Percentiles rank a stretch among this genome's conserved stretches.
phyloP scores from a whole-genome alignment of 2,113 vertebrate genomes.

The Gymnorhina tibicen region DNA sequence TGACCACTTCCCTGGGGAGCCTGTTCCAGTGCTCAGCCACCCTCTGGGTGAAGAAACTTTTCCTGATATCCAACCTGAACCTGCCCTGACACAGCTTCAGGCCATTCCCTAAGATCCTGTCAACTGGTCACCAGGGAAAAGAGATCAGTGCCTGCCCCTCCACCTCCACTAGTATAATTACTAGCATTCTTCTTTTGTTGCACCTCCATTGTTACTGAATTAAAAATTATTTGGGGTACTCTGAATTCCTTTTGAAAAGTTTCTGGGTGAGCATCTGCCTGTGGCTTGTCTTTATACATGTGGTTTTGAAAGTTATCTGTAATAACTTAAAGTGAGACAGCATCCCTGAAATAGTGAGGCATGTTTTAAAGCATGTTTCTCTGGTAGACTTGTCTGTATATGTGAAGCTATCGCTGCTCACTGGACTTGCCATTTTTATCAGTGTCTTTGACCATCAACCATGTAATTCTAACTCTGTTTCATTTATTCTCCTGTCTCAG shows the following conservation, averaged over 20 bases:
- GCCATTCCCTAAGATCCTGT: background rate
- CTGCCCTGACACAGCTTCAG: background rate
- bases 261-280: background rate
- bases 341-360: background rate
- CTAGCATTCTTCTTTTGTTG: background rate
- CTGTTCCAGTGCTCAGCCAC: background rate
- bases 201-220: background rate
- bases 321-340: background rate
- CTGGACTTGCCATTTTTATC: background rate
- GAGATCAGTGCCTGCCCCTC: background rate
- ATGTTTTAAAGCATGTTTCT: background rate
- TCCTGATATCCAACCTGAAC: background rate
- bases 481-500: background rate
- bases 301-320: background rate
- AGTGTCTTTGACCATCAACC: background rate
- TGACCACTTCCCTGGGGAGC: background rate
- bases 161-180: background rate
- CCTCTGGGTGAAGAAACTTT: background rate
- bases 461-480: background rate
- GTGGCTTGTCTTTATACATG: background rate
- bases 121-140: background rate
- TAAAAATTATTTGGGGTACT: background rate
- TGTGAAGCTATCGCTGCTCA: background rate
- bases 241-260: background rate
- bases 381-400: background rate